These are phyloP conservation scores for Paramormyrops kingsleyae DNA, from an alignment of 2,113 vertebrate genomes.

Conservation along the genomic window DNA sequence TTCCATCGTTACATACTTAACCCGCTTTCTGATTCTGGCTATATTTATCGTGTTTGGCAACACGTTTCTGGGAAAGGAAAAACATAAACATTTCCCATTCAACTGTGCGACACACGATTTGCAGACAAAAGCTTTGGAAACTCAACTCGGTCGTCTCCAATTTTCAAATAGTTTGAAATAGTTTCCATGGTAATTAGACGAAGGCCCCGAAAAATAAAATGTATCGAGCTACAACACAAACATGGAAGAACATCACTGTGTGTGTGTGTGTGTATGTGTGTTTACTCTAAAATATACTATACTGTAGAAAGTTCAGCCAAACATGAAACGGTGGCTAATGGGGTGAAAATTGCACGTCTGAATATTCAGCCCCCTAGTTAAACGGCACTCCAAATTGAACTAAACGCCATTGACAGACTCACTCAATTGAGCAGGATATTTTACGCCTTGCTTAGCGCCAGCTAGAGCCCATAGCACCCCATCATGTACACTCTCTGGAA, in stretches of 20 bases:
- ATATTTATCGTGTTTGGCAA: not conserved
- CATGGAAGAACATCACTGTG: not conserved
- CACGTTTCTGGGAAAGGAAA: conserved; percentile 11
- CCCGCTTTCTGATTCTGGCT: not conserved
- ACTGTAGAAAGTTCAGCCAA: conserved; percentile 12
- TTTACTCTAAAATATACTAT: conserved; percentile 22
- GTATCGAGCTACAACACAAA: conserved; percentile 25
- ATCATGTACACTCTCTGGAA: not conserved
- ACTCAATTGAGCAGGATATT: conserved; percentile 8
- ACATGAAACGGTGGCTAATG: conserved; percentile 10
- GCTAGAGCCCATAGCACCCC: not conserved
- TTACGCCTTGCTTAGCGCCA: not conserved
- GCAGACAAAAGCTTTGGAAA: conserved; percentile 44
- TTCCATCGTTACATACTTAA: not conserved
- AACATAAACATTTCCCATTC: conserved; percentile 31
- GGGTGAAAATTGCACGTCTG: conserved; percentile 21
- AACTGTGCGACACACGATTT: conserved; percentile 42
- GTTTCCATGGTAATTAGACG: conserved; percentile 45
- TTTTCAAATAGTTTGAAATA: conserved; percentile 35
- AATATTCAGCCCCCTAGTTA: not conserved
- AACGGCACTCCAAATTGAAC: conserved; percentile 1
- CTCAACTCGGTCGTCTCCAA: conserved; percentile 39
- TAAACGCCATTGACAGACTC: conserved; percentile 1
- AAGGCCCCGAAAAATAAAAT: conserved; percentile 21
- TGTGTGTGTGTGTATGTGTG: conserved; percentile 10